phyloP scores from a whole-genome alignment of 2,888 invertebrate genomes.

The Xestia sexstrigata region DNA sequence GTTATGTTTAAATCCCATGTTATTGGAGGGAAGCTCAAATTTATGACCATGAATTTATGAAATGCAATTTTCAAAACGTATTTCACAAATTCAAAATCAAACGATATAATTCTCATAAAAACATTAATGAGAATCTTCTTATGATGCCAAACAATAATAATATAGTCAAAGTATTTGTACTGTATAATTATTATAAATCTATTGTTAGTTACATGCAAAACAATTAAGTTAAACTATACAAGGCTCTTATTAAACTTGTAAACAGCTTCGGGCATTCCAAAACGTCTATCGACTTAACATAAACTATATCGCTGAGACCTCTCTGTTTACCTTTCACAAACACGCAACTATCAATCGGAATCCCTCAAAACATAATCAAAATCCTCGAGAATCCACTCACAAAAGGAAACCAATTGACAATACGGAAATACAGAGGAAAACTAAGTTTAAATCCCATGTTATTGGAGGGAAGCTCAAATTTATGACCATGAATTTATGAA shows the following conservation, averaged over 20 bases:
- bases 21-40: neutral
- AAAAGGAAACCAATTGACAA: constrained; percentile 57
- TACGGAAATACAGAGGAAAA: constrained; percentile 54
- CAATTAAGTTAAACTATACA: constrained; percentile 19
- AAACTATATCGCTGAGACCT: constrained; percentile 1
- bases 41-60: neutral
- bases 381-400: constrained; percentile 33
- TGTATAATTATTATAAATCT: neutral
- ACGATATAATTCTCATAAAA: neutral
- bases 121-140: neutral
- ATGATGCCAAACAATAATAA: neutral
- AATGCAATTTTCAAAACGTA: neutral
- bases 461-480: neutral
- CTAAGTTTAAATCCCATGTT: constrained; percentile 55
- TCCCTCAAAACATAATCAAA: constrained; percentile 36
- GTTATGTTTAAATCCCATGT: neutral
- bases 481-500: neutral
- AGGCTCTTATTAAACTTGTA: constrained; percentile 9
- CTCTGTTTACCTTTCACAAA: constrained; percentile 33
- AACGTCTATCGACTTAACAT: constrained; percentile 10
- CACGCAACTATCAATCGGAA: constrained; percentile 19
- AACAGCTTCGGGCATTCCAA: constrained; percentile 23
- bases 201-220: neutral
- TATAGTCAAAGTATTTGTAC: neutral
- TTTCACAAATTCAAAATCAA: neutral